Evolutionary conservation across 2,888 invertebrate species (phyloP).

Genomic region (Luffia ferchaultella): DNA sequence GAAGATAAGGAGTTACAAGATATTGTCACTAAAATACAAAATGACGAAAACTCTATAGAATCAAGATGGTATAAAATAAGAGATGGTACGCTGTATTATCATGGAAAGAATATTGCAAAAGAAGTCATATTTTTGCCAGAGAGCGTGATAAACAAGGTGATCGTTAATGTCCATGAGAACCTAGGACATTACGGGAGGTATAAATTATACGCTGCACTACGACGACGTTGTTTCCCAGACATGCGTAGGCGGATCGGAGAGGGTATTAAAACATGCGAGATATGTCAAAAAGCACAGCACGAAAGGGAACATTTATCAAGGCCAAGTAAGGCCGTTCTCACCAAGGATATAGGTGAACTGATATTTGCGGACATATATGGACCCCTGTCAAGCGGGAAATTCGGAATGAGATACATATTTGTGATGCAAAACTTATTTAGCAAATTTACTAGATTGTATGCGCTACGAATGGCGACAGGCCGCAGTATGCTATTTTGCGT

Average conservation of each 20-base stretch:
- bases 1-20: no score
- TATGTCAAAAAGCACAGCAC: no score
- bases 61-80: no score
- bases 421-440: conserved; percentile 1
- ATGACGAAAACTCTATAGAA: no score
- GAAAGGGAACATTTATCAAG: no score
- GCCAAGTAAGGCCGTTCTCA: conserved; percentile 6
- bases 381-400: conserved; percentile 6
- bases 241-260: neutral
- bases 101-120: no score
- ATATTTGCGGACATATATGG: conserved; percentile 7
- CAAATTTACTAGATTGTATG: conserved; percentile 1
- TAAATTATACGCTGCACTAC: conserved; percentile 1
- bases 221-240: conserved; percentile 3
- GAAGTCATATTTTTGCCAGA: no score
- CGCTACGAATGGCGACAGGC: no score
- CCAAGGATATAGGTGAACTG: conserved; percentile 7
- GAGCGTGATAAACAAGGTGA: neutral
- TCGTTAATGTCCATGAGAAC: conserved; percentile 4
- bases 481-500: no score
- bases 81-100: no score
- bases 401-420: conserved; percentile 6
- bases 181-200: conserved; percentile 9
- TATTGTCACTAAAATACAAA: no score
- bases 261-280: conserved; percentile 6